Evolutionary conservation across 2,888 invertebrate species (phyloP).

Genomic region (Neoaliturus tenellus): DNA sequence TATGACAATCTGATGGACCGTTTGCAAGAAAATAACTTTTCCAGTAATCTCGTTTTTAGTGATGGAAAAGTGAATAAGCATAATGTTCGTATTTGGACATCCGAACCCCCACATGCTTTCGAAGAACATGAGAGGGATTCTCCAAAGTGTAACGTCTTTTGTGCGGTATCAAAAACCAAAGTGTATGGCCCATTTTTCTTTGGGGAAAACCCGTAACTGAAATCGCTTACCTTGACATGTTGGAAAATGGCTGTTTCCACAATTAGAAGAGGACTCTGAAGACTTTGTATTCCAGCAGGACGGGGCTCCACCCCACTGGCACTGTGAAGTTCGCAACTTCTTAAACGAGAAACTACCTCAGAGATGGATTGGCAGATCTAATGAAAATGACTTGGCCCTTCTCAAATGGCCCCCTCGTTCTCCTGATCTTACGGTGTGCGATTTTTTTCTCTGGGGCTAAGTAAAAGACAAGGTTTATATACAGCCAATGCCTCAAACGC

Average conservation of each 20-base stretch:
- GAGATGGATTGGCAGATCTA: conserved; percentile 14
- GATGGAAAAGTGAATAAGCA: not conserved
- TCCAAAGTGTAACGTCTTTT: conserved; percentile 4
- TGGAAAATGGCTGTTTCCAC: conserved; percentile 16
- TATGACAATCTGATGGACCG: conserved; percentile 1
- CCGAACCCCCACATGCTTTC: conserved; percentile 16
- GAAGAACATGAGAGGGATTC: conserved; percentile 5
- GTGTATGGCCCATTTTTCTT: conserved; percentile 30
- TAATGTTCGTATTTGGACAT: conserved; percentile 20
- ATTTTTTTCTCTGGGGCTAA: conserved; percentile 6
- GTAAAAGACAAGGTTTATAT: conserved; percentile 12
- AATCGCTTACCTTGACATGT: not conserved
- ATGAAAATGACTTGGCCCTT: not conserved
- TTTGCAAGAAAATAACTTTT: conserved; percentile 2
- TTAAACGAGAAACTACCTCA: conserved; percentile 15
- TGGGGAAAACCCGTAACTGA: not conserved
- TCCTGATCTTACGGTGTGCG: not conserved
- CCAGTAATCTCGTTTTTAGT: conserved; percentile 26
- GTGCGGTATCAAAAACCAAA: not conserved
- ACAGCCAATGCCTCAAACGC: conserved; percentile 15
- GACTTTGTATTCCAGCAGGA: conserved; percentile 22
- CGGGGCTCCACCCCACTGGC: conserved; percentile 27
- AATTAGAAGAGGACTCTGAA: not conserved
- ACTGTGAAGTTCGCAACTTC: conserved; percentile 27
- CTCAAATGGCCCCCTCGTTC: conserved; percentile 6